Conservation (phyloP, 2,113 vertebrate species). For the Phyllostomus hastatus region DNA sequence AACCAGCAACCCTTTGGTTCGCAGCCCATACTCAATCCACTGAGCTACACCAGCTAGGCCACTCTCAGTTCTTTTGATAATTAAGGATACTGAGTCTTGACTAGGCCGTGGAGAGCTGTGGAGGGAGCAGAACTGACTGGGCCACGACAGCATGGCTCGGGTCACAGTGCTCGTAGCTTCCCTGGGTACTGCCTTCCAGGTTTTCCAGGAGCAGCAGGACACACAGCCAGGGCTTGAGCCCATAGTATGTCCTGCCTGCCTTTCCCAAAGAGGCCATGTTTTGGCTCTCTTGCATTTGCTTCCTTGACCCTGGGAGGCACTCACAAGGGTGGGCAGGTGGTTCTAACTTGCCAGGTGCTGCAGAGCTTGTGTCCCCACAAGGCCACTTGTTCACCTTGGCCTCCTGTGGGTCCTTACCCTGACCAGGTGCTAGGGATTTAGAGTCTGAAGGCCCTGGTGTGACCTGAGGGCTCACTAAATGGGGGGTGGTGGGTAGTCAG, state of each 20-base stretch:
- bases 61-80: background rate
- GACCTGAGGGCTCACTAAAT: background rate
- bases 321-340: too few species aligned
- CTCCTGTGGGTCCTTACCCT: accelerated
- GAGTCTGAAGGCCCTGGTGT: background rate
- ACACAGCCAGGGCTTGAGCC: accelerated
- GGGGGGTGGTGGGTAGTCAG: background rate
- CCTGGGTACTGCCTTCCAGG: background rate
- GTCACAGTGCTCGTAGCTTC: background rate
- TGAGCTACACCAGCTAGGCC: too few species aligned
- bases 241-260: accelerated
- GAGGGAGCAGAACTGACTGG: background rate
- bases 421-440: background rate
- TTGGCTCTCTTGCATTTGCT: background rate
- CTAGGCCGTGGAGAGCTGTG: background rate
- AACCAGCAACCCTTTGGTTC: too few species aligned
- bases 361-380: background rate
- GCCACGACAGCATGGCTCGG: background rate
- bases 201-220: background rate
- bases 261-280: background rate
- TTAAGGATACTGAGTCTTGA: background rate
- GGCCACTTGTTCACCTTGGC: background rate
- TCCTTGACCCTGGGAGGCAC: background rate
- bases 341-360: background rate
- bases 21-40: too few species aligned